Evolutionary conservation across 2,888 invertebrate species (phyloP), one percentile per base, ranked within the genome.

Genomic region (Gryllus longicercus): DNA sequence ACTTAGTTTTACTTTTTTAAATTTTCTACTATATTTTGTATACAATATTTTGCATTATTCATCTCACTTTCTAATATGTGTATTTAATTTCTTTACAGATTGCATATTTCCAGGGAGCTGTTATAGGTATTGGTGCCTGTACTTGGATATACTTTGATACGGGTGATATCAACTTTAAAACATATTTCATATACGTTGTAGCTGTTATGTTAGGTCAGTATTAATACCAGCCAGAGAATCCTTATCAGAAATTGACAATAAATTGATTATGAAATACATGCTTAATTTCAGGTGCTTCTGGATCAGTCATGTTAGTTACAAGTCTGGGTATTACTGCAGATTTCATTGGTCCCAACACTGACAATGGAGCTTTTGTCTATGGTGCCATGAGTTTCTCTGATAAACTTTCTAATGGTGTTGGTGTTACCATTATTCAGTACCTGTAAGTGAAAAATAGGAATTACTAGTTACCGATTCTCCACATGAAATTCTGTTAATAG

Each of bases 351-450:
- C 90, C 91, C 63, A 93, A 93, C 85, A 94, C 94, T 0, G 93
- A 94, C 84, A 95, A 93, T 82, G 95, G 96, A 8, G 97, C 97
- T 38, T 97, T 97, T 87, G 94, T 97, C 1, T 97, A 96, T 86
- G 97, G 97, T 10, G 91, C 95, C 18, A 96, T 97, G 95, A 96
- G 96, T 86, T 96, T 97, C 85, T 90, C 93, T 14, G 97, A 97
- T 87, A 98, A 97, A 87, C 88, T 97, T 11, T 92, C 95, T 1
- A 97, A 96, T 87, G 97, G 97, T 11, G 83, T 95, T 18, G 95
- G 93, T 76, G 95, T 97, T 79, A 92, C 94, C 82, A 83, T 94
- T 10, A 94, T 97, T 84, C 96, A 97, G 86, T 89, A 92, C 84
- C 89, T 93, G 90, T 95, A 86, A 90, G 91, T 89, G 81, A 12